A percentile compares a stretch with the other conserved stretches of the same genome.
phyloP scores from a whole-genome alignment of 64 coral and sea anemone genomes.

The Pachyseris speciosa region DNA sequence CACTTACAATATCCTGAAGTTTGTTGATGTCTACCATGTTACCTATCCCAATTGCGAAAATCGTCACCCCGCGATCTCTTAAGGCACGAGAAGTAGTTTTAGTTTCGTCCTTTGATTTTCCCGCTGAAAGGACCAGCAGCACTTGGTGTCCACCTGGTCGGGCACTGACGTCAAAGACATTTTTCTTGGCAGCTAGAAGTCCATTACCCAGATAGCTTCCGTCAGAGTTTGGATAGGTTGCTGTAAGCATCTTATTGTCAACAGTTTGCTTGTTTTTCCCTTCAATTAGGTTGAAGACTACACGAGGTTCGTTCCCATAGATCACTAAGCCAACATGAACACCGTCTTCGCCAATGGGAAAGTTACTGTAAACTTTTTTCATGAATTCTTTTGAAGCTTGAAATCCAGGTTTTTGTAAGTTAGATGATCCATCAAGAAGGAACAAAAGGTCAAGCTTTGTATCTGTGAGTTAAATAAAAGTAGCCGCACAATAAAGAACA shows the following conservation, averaged over 20 bases:
- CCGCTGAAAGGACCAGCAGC: constrained; percentile 13
- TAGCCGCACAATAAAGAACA: no score
- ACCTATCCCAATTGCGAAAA: constrained; percentile 42
- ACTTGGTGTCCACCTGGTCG: constrained; percentile 47
- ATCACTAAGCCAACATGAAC: constrained; percentile 47
- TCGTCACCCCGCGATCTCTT: constrained; percentile 51
- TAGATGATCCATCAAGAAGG: constrained; percentile 38
- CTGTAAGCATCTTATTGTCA: background rate
- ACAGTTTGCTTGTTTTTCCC: background rate
- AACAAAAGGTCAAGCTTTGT: constrained; percentile 52
- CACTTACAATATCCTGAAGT: constrained; percentile 25
- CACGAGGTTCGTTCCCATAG: constrained; percentile 2
- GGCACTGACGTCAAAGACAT: constrained; percentile 43
- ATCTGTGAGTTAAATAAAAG: constrained; percentile 15
- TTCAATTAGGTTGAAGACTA: constrained; percentile 32
- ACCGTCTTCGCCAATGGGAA: constrained; percentile 34
- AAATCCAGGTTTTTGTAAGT: constrained; percentile 3
- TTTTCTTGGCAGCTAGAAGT: background rate
- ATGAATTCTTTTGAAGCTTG: constrained; percentile 30
- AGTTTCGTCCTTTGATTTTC: constrained; percentile 44
- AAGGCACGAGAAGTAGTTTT: constrained; percentile 25
- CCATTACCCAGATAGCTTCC: constrained; percentile 12
- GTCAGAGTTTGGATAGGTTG: background rate
- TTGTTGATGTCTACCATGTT: constrained; percentile 8
- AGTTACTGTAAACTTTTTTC: constrained; percentile 56